Evolutionary conservation across 1,140 invertebrate genomes (phyloP).

Genomic region (Drosophila leontia): DNA sequence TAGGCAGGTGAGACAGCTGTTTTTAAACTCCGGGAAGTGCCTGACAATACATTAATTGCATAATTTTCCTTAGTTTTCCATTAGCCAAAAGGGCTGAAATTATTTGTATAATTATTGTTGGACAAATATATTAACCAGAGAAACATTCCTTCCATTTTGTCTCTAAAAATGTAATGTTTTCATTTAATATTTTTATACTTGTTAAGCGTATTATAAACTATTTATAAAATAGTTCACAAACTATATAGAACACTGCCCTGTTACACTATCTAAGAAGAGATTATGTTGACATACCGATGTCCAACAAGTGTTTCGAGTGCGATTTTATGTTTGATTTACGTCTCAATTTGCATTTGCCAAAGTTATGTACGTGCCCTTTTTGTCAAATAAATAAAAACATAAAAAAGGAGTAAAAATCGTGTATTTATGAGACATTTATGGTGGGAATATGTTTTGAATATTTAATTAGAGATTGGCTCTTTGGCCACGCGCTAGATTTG

Average conservation of each 20-base stretch:
- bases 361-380: constrained; percentile 66
- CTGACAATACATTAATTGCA: constrained; percentile 9
- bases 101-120: background rate
- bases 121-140: background rate
- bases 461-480: constrained; percentile 39
- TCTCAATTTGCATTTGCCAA: constrained; percentile 56
- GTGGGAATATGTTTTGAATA: constrained; percentile 73
- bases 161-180: too few species aligned
- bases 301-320: constrained; percentile 18
- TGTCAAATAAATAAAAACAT: constrained; percentile 43
- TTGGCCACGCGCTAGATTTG: constrained; percentile 51
- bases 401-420: constrained; percentile 16
- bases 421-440: constrained; percentile 74
- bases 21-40: constrained; percentile 1
- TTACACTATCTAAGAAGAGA: background rate
- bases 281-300: background rate
- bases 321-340: constrained; percentile 64
- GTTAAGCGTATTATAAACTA: too few species aligned
- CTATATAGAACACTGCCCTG: background rate
- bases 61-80: background rate
- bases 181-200: too few species aligned
- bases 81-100: background rate
- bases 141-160: too few species aligned
- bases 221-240: too few species aligned
- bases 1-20: constrained; percentile 17